phyloP scores from a whole-genome alignment of 2,888 invertebrate species.

The Trissoscelio sp. region DNA sequence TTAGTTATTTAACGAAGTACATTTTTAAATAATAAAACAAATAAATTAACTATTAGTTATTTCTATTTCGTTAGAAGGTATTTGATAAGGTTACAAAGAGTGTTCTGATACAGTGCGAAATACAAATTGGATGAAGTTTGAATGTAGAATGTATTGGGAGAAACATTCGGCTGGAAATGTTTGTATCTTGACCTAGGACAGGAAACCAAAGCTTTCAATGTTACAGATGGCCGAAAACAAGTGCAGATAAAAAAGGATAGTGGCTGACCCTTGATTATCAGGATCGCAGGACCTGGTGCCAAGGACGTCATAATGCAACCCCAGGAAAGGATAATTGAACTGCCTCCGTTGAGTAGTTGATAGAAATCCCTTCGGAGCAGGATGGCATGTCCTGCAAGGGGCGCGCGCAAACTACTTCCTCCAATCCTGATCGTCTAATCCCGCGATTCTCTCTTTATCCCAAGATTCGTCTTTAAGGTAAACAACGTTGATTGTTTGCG shows the following conservation, averaged over 20 bases:
- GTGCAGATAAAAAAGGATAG: constrained; percentile 80
- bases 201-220: constrained; percentile 26
- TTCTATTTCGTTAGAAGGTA: not conserved
- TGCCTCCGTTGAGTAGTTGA: constrained; percentile 69
- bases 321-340: constrained; percentile 68
- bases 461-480: constrained; percentile 67
- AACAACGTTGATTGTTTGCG: constrained; percentile 52
- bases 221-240: constrained; percentile 44
- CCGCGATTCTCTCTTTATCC: constrained; percentile 68
- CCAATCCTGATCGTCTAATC: constrained; percentile 62
- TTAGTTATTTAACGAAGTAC: too few species aligned
- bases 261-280: constrained; percentile 81
- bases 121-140: not conserved
- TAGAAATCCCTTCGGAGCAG: constrained; percentile 77
- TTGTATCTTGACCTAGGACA: constrained; percentile 59
- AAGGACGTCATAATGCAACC: constrained; percentile 61
- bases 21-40: too few species aligned
- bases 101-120: not conserved
- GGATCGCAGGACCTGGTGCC: constrained; percentile 77
- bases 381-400: constrained; percentile 72
- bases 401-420: constrained; percentile 53
- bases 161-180: constrained; percentile 2
- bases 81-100: too few species aligned
- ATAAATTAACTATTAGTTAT: too few species aligned
- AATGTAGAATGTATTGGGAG: not conserved